These are phyloP conservation scores for Pachyramphus minor DNA, from an alignment of 2,113 vertebrate genomes.

Conservation along the genomic window DNA sequence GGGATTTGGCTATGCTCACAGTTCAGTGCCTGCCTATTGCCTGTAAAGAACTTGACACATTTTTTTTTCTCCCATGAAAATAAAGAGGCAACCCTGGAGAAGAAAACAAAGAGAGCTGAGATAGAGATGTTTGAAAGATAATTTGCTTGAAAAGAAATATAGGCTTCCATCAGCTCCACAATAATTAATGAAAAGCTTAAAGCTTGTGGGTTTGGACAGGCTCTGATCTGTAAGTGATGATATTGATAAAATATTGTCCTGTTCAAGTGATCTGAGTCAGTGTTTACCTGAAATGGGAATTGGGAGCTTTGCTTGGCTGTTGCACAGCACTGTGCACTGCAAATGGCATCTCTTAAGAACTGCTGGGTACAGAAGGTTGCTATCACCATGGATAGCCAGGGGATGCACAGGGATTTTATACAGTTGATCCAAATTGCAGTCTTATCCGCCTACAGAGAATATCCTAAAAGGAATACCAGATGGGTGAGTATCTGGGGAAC, in stretches of 20 bases:
- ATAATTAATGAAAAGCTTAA: not conserved
- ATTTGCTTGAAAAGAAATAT: not conserved
- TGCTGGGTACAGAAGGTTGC: not conserved
- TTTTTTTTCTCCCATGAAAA: not conserved
- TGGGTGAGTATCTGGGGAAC: not conserved
- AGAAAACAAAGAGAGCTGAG: not conserved
- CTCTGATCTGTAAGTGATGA: not conserved
- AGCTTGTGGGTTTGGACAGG: not conserved
- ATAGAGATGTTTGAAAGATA: not conserved
- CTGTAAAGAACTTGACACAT: not conserved
- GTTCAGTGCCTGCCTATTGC: not conserved
- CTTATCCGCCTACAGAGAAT: not conserved
- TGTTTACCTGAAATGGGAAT: not conserved
- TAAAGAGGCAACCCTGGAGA: not conserved
- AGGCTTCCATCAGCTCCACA: not conserved
- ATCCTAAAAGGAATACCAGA: not conserved
- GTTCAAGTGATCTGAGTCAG: not conserved
- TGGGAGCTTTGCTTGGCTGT: not conserved
- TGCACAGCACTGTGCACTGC: not conserved
- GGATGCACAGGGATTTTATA: not conserved
- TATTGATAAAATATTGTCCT: not conserved
- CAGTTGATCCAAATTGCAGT: not conserved
- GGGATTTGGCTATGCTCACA: not conserved
- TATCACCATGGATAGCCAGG: not conserved
- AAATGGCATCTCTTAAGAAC: not conserved